phyloP scores from a whole-genome alignment of 2,113 vertebrate species.

The Halichoerus grypus region DNA sequence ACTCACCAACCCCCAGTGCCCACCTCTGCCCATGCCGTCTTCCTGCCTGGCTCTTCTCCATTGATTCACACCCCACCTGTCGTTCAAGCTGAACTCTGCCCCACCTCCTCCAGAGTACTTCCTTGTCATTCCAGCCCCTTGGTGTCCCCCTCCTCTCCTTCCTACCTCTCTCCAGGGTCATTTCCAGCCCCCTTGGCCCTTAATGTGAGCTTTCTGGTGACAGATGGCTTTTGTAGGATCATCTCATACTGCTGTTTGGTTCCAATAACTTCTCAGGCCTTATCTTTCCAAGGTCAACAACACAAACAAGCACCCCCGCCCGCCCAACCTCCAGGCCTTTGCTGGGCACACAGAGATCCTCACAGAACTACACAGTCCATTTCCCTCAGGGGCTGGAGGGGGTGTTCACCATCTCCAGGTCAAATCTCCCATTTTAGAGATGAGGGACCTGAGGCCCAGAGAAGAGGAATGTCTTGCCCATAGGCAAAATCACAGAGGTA shows the following conservation, averaged over 20 bases:
- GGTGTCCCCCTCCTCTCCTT: background rate
- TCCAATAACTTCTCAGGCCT: background rate
- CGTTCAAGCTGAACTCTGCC: background rate
- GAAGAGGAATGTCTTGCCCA: background rate
- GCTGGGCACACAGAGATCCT: background rate
- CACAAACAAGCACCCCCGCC: background rate
- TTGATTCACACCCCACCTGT: background rate
- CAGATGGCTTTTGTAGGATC: background rate
- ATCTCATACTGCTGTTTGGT: background rate
- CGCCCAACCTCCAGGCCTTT: background rate
- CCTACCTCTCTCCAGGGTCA: background rate
- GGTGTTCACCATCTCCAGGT: background rate
- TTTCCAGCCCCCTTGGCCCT: background rate
- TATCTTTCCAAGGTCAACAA: background rate
- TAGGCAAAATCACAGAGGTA: background rate
- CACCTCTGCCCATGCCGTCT: background rate
- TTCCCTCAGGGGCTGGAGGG: background rate
- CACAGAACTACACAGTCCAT: background rate
- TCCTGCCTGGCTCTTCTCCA: background rate
- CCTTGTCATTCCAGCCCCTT: background rate
- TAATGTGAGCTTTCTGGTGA: background rate
- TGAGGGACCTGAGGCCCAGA: background rate
- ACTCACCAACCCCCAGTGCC: background rate
- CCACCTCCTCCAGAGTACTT: too few species aligned
- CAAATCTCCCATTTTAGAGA: background rate